These are phyloP conservation scores for Butastur rufipennis DNA, from an alignment of 2,113 vertebrate species.

Conservation along the genomic window DNA sequence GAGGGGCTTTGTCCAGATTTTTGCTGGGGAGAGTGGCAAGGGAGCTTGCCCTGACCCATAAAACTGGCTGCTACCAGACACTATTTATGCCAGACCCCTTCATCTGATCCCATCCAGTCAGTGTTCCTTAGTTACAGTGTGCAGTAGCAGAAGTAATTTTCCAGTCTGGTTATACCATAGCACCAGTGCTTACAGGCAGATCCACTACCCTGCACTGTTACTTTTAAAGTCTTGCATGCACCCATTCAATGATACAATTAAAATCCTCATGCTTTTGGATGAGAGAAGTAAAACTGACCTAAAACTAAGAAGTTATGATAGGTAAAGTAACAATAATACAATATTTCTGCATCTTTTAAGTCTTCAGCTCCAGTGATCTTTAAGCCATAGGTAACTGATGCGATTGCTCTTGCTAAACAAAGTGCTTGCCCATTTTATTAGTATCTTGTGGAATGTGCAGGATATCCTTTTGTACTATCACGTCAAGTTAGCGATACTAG, in stretches of 20 bases:
- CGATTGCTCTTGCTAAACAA: background rate
- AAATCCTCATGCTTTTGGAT: background rate
- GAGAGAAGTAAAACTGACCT: background rate
- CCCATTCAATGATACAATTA: background rate
- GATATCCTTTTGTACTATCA: background rate
- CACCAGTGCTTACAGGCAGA: background rate
- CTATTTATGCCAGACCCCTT: background rate
- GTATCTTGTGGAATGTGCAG: background rate
- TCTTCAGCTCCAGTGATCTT: background rate
- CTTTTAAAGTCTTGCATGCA: background rate
- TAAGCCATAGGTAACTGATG: background rate
- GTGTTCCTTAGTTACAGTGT: background rate
- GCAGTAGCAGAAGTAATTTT: background rate
- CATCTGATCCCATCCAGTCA: background rate
- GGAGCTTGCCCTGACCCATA: background rate
- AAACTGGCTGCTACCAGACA: background rate
- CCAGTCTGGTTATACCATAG: background rate
- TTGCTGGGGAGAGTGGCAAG: background rate
- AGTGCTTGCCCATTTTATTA: background rate
- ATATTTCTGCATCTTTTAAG: background rate
- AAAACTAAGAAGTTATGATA: background rate
- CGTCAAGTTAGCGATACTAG: background rate
- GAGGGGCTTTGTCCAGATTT: background rate
- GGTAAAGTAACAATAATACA: background rate
- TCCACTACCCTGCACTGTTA: background rate